Conservation (phyloP, 2,797 vertebrate genomes). For the Microctenopoma stevenorrisi region DNA sequence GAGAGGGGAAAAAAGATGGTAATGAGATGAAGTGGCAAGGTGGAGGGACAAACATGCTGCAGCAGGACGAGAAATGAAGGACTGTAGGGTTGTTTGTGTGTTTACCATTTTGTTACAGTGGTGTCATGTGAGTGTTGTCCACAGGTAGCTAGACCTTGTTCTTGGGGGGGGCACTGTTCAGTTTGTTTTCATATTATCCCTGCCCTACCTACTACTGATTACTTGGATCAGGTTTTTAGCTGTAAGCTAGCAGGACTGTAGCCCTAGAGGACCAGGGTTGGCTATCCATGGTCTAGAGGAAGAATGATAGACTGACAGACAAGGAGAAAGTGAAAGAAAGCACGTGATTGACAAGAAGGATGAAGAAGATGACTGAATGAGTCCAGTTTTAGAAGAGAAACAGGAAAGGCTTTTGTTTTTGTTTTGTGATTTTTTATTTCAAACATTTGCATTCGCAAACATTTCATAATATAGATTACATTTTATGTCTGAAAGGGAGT, state of each 20-base stretch:
- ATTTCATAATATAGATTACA: too few species aligned
- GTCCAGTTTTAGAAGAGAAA: constrained; percentile 46
- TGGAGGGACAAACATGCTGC: neutral
- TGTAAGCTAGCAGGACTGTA: too few species aligned
- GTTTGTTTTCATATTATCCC: too few species aligned
- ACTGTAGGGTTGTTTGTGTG: neutral
- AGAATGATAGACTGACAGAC: neutral
- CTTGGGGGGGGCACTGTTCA: too few species aligned
- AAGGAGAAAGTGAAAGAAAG: neutral
- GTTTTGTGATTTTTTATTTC: too few species aligned
- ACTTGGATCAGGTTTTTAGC: too few species aligned
- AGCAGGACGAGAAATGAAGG: neutral
- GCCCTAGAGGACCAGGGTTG: too few species aligned
- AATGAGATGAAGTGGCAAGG: constrained; percentile 46
- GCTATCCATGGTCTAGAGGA: neutral
- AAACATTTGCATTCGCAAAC: too few species aligned
- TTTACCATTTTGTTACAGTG: neutral
- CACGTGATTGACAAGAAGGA: constrained; percentile 30
- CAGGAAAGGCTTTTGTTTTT: neutral
- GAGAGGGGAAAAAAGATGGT: constrained; percentile 29
- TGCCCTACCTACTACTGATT: too few species aligned
- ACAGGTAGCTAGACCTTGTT: too few species aligned
- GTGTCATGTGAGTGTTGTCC: neutral
- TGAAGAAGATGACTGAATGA: constrained; percentile 27
- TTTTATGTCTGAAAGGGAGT: too few species aligned